Evolutionary conservation across 2,888 invertebrate species (phyloP).

Genomic region (Cataglyphis rosenhaueri): DNA sequence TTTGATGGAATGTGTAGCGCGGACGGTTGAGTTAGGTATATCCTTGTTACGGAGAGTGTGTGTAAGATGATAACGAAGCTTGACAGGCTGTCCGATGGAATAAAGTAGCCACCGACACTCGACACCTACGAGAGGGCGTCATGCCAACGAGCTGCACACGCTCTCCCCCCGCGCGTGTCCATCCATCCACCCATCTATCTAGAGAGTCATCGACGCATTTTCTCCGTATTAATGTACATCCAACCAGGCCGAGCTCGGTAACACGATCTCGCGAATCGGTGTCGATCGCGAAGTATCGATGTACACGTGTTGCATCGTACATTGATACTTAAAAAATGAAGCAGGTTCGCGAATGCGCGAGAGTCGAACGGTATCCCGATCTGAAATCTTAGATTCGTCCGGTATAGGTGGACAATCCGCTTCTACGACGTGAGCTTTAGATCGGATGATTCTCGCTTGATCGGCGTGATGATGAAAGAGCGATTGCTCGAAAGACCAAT

Average conservation of each 20-base stretch:
- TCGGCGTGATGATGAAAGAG: neutral
- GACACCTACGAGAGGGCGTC: conserved; percentile 78
- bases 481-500: neutral
- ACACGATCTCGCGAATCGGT: conserved; percentile 75
- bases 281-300: conserved; percentile 79
- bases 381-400: conserved; percentile 72
- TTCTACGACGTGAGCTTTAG: conserved; percentile 5
- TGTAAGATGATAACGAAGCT: conserved; percentile 85
- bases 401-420: conserved; percentile 45
- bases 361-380: conserved; percentile 70
- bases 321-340: conserved; percentile 74
- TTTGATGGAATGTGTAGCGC: conserved; percentile 54
- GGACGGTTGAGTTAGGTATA: conserved; percentile 54
- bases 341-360: conserved; percentile 74
- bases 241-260: conserved; percentile 73
- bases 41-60: conserved; percentile 74
- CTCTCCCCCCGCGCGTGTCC: conserved; percentile 51
- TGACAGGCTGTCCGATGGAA: conserved; percentile 84
- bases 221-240: conserved; percentile 77
- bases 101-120: conserved; percentile 83
- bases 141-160: conserved; percentile 71
- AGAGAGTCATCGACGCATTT: conserved; percentile 72
- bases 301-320: conserved; percentile 71
- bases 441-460: conserved; percentile 24
- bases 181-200: conserved; percentile 47